These are phyloP conservation scores for Toxotes jaculatrix DNA, from an alignment of 2,113 vertebrate species.

Conservation along the genomic window DNA sequence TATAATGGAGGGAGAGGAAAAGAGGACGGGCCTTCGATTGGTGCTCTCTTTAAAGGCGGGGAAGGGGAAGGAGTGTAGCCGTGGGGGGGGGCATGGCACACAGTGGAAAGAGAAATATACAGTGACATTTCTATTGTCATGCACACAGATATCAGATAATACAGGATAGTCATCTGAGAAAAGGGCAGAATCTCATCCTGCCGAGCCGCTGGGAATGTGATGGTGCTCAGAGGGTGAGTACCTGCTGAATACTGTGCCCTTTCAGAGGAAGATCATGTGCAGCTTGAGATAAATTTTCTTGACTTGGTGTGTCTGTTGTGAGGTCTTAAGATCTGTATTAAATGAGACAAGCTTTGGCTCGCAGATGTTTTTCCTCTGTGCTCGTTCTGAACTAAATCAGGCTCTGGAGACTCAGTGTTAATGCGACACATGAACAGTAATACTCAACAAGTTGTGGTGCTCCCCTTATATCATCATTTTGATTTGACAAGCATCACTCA, in stretches of 20 bases:
- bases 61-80: neutral
- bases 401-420: neutral
- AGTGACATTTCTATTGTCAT: constrained; percentile 24
- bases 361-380: too few relatives aligned
- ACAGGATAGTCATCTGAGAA: constrained; percentile 35
- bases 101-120: constrained; percentile 18
- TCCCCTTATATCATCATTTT: too few relatives aligned
- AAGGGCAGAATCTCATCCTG: constrained; percentile 51
- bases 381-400: too few relatives aligned
- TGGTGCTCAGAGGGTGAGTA: constrained; percentile 8
- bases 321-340: neutral
- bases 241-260: constrained; percentile 30
- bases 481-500: too few relatives aligned
- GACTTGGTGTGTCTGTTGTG: neutral
- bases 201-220: constrained; percentile 10
- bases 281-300: neutral
- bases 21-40: too few relatives aligned
- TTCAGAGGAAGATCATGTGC: constrained; percentile 20
- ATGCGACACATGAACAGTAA: neutral
- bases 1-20: neutral
- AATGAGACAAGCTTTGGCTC: too few relatives aligned
- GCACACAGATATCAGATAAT: constrained; percentile 24
- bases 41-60: too few relatives aligned
- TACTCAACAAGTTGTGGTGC: too few relatives aligned
- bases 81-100: neutral